Evolutionary conservation across 2,797 vertebrate species (phyloP).

Genomic region (Emys orbicularis): DNA sequence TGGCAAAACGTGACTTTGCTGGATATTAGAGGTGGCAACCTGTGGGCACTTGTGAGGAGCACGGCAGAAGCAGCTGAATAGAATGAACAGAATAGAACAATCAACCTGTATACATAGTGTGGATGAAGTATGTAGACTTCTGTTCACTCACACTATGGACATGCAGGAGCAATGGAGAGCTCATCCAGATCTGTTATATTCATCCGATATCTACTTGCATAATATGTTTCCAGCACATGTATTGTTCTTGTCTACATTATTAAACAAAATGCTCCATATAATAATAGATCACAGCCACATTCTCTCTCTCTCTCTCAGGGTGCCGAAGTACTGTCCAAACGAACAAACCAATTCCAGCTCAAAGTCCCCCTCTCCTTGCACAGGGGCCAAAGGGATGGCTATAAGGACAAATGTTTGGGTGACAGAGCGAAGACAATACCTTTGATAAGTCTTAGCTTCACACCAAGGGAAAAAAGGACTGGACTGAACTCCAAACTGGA

Average conservation of each 20-base stretch:
- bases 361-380: background rate
- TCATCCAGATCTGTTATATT: background rate
- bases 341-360: constrained; percentile 18
- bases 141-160: background rate
- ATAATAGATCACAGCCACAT: background rate
- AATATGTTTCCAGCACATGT: background rate
- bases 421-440: constrained; percentile 34
- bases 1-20: background rate
- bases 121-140: background rate
- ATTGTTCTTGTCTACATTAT: background rate
- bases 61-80: background rate
- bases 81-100: background rate
- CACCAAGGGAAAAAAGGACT: too few relatives aligned
- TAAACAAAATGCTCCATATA: background rate
- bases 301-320: background rate
- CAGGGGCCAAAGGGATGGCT: background rate
- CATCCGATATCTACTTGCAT: background rate
- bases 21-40: background rate
- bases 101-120: background rate
- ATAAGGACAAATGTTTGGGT: constrained; percentile 6
- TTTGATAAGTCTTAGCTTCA: background rate
- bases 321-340: background rate
- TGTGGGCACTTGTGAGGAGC: background rate
- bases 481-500: too few relatives aligned
- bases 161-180: background rate